Evolutionary conservation across 2,113 vertebrate genomes (phyloP), one percentile per base, ranked within the genome.

Genomic region (Chaetodon auriga): DNA sequence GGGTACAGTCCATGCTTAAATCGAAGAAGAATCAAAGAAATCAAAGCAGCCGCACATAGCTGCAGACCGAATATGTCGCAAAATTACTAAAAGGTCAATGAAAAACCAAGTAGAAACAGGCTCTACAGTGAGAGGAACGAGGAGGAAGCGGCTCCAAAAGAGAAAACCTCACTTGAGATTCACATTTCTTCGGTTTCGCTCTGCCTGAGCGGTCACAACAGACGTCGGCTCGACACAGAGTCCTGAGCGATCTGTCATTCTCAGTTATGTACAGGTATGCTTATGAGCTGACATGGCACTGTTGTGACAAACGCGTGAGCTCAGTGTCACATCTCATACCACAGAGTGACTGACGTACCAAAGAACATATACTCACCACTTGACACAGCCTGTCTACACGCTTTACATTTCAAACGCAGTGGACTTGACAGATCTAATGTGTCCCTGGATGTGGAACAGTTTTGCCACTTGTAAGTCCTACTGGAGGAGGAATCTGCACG

Each of bases 241-340:
- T 48, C 84, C 65, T 79, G 68, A 81, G 81, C 46, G 51, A 81
- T 66, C 82, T 90, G 90, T 92, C 90, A 74, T 25, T 45, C 65
- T 63, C 54, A 55, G 74, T 90, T 90, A 90, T 25, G 79, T 7
- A 74, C 82, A 87, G 75, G 84, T 82, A 81, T 87, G 86, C 69
- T 86, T 63, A 76, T 55, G 70, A 85, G 83, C 18, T 77, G 87
- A 90, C 74, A 11, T 16, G 76, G 36, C 60, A 8, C 74, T 86
- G 88, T 90, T 86, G 86, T 91, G 89, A 92, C 87, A 88, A 83
- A 89, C 81, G 82, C 74, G 11, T 55, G 66, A 83, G 85, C 83
- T 93, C 91, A 80, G 87, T 89, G 88, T 88, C 89, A 89, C 89
- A 86, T 91, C 83, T 72, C 63, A n/a, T 87, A 36, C 46, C 69